Conservation (phyloP, 2,113 vertebrate species). For the Osmerus eperlanus region DNA sequence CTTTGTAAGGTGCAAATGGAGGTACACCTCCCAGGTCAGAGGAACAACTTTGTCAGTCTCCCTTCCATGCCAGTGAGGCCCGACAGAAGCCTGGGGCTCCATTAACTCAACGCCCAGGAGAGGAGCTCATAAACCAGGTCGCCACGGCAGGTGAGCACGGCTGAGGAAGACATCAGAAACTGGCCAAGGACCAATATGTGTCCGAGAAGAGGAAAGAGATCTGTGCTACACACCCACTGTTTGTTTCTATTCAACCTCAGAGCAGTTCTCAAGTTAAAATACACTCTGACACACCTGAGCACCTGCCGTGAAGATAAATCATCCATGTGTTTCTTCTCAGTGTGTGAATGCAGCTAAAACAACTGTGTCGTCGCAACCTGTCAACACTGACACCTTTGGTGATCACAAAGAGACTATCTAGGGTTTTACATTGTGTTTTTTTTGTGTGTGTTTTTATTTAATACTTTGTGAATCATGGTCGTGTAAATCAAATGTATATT, state of each 20-base stretch:
- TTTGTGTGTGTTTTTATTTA: too few species aligned
- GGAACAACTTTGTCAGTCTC: constrained; percentile 41
- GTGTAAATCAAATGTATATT: too few species aligned
- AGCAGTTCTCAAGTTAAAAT: constrained; percentile 15
- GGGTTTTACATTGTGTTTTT: too few species aligned
- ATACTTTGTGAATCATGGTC: too few species aligned
- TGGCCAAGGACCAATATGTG: constrained; percentile 48
- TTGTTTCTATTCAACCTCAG: too few species aligned
- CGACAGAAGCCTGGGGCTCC: too few species aligned
- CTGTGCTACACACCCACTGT: too few species aligned
- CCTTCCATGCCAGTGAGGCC: constrained; percentile 45
- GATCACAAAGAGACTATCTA: background rate
- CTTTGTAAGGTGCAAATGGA: constrained; percentile 29
- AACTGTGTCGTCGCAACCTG: constrained; percentile 55
- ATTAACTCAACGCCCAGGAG: too few species aligned
- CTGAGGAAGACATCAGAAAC: constrained; percentile 54
- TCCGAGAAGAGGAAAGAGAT: too few species aligned
- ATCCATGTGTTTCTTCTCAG: constrained; percentile 1
- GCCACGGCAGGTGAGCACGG: constrained; percentile 22
- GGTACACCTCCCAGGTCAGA: constrained; percentile 36
- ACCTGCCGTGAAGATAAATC: constrained; percentile 26
- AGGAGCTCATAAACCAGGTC: too few species aligned
- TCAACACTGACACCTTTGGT: constrained; percentile 27
- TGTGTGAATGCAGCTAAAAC: constrained; percentile 30
- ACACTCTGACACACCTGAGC: constrained; percentile 25